Evolutionary conservation across 2,113 vertebrate genomes (phyloP), one percentile per base, ranked within the genome.

Genomic region (Pipa parva): DNA sequence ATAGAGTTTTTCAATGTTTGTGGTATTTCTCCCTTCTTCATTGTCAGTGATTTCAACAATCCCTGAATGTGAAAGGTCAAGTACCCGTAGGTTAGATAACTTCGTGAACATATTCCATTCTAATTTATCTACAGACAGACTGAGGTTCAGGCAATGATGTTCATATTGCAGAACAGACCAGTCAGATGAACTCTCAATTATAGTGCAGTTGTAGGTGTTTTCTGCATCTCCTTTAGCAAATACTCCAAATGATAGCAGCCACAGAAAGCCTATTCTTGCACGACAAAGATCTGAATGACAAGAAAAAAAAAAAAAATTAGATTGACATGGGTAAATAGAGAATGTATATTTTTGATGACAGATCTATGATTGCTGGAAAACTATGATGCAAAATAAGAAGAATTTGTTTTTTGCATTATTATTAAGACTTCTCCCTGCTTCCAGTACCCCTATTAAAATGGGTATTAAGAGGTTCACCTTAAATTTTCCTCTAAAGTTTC

Each of bases 71-170:
- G 92, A 92, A 37, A 95, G 86, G 65, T 94, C 88, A 63, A 95
- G 81, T 11, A 85, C 79, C 72, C 82, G 42, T 56, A 93, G 57
- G 18, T 64, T 76, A n/a, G 4, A 71, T 29, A 78, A 59, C 7
- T 71, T 78, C 27, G 77, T 76, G 61, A 95, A 84, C 5, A 59
- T 1, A 0, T 81, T 68, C 92, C 91, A 95, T 25, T 54, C 80
- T 66, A 94, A 77, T 3, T 13, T 74, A 59, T 71, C 63, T 29
- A 95, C 80, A 49, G 90, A 91, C 46, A 88, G 81, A 5, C 86
- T 92, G 78, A 85, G 87, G 78, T 93, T 95, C 76, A 93, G 74
- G 75, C 93, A 95, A 61, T 92, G 93, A 63, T 56, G 73, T 59
- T 81, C 77, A 0, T 72, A 42, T 1, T 77, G 71, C 0, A 84